phyloP scores from a whole-genome alignment of 2,888 invertebrate genomes.

The Agrenia bidenticulata region DNA sequence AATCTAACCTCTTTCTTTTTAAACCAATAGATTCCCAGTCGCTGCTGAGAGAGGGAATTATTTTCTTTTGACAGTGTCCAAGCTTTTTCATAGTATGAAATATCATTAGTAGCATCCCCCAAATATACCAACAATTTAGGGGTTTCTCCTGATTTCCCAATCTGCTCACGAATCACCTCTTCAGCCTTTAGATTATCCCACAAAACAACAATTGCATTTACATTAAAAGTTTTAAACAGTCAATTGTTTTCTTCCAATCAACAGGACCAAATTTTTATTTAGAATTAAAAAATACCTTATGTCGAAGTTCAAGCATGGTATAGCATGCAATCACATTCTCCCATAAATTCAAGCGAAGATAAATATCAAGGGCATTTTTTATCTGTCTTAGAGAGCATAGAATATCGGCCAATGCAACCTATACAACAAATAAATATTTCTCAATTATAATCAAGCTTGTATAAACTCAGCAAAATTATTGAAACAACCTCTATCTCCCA shows the following conservation, averaged over 20 bases:
- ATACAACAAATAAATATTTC: slow-evolving; percentile 11
- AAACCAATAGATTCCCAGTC: slow-evolving; percentile 81
- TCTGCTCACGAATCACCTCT: slow-evolving; percentile 78
- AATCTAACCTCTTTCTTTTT: slow-evolving; percentile 63
- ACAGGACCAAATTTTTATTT: no score
- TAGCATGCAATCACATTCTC: slow-evolving; percentile 92
- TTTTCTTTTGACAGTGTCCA: slow-evolving; percentile 82
- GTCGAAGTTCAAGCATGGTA: slow-evolving; percentile 74
- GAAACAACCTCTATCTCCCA: slow-evolving; percentile 77
- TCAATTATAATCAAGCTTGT: no score
- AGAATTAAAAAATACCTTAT: slow-evolving; percentile 64
- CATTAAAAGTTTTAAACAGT: neutral
- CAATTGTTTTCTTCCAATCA: neutral
- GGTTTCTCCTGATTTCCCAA: slow-evolving; percentile 69
- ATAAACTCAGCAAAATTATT: slow-evolving; percentile 10
- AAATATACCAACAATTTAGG: slow-evolving; percentile 85
- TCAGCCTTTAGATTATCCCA: slow-evolving; percentile 67
- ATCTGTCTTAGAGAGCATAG: slow-evolving; percentile 77
- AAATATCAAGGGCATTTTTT: slow-evolving; percentile 80
- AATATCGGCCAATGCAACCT: slow-evolving; percentile 73
- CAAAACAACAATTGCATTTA: slow-evolving; percentile 6
- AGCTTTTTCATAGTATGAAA: slow-evolving; percentile 79
- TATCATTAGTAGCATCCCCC: slow-evolving; percentile 79
- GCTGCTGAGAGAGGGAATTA: slow-evolving; percentile 81
- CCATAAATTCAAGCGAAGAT: slow-evolving; percentile 77